Evolutionary conservation across 2,888 invertebrate genomes (phyloP).

Genomic region (Lamproptera curius): DNA sequence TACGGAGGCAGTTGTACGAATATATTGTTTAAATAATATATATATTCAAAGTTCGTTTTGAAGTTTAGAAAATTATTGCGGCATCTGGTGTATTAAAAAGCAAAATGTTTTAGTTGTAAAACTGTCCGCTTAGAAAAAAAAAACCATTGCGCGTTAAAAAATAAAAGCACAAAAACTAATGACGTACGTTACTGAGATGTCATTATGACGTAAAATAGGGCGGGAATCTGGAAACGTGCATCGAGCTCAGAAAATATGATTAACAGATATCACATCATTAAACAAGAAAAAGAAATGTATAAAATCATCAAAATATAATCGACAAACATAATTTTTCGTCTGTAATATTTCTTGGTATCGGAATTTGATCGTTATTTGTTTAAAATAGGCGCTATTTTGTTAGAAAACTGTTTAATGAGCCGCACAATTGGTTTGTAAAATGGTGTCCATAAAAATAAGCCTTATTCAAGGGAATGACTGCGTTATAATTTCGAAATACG

Average conservation of each 20-base stretch:
- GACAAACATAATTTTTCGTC: constrained; percentile 16
- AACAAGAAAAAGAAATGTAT: constrained; percentile 23
- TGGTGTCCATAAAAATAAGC: constrained; percentile 43
- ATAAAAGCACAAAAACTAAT: not conserved
- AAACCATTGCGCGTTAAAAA: not conserved
- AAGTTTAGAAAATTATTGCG: no score
- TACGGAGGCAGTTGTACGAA: no score
- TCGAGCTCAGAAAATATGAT: not conserved
- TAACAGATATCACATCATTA: constrained; percentile 16
- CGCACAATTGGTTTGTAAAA: constrained; percentile 21
- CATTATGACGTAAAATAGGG: not conserved
- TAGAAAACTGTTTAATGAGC: constrained; percentile 1
- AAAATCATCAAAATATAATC: constrained; percentile 27
- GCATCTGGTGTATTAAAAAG: no score
- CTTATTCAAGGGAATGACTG: constrained; percentile 47
- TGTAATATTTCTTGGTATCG: no score
- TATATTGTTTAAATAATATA: no score
- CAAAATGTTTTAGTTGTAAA: not conserved
- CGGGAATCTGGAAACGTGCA: constrained; percentile 1
- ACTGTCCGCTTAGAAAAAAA: no score
- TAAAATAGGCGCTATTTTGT: constrained; percentile 1
- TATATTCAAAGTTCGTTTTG: no score
- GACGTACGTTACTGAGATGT: not conserved
- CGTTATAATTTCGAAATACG: constrained; percentile 37
- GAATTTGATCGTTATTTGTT: constrained; percentile 10